phyloP scores from a whole-genome alignment of 1,140 invertebrate species.

The Sitodiplosis mosellana region DNA sequence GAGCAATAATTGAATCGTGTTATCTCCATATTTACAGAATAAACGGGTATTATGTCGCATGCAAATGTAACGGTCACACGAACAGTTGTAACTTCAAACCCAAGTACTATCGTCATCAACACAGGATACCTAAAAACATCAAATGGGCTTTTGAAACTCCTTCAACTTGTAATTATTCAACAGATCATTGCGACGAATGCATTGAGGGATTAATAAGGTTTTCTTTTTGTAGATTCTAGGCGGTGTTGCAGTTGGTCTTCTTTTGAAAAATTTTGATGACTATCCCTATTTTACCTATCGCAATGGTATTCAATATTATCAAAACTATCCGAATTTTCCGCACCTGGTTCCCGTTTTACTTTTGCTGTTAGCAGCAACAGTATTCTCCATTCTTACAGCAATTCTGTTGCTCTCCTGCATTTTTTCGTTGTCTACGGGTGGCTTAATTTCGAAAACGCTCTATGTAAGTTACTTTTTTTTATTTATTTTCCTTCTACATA shows the following conservation, averaged over 20 bases:
- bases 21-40: too few relatives aligned
- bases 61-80: conserved; percentile 32
- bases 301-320: too few relatives aligned
- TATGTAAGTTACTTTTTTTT: conserved; percentile 48
- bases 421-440: conserved; percentile 52
- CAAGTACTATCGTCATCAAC: conserved; percentile 52
- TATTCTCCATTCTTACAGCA: conserved; percentile 59
- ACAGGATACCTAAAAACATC: conserved; percentile 51
- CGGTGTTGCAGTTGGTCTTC: conserved; percentile 44
- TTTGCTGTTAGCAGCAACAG: conserved; percentile 46
- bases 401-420: conserved; percentile 52
- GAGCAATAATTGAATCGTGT: too few relatives aligned
- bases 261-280: conserved; percentile 35
- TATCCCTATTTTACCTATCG: conserved; percentile 13
- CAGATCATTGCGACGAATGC: background rate
- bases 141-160: conserved; percentile 51
- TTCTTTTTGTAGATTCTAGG: conserved; percentile 50
- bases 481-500: background rate
- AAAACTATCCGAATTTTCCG: too few relatives aligned
- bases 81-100: conserved; percentile 56
- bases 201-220: background rate
- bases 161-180: conserved; percentile 40
- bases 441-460: conserved; percentile 66
- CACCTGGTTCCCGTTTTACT: conserved; percentile 36
- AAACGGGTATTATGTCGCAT: too few relatives aligned